Conservation (phyloP, 2,113 vertebrate species). For the Cololabis saira region DNA sequence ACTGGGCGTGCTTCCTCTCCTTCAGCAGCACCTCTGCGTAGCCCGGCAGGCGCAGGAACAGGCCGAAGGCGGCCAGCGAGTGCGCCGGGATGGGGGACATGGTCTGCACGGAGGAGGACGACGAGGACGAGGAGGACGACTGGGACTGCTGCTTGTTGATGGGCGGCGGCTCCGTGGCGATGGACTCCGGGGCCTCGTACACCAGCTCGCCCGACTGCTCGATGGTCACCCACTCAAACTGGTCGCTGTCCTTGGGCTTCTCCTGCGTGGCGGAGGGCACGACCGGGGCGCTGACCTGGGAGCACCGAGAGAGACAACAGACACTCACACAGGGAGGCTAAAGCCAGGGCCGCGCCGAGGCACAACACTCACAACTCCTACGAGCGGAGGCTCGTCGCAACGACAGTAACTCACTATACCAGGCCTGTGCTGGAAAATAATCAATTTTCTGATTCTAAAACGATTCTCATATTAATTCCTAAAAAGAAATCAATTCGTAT, state of each 20-base stretch:
- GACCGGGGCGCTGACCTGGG: conserved; percentile 94
- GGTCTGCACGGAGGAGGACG: conserved; percentile 89
- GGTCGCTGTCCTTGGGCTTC: conserved; percentile 97
- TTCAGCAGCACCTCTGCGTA: conserved; percentile 98
- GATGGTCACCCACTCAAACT: conserved; percentile 99
- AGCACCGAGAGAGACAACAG: background rate
- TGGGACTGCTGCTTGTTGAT: conserved; percentile 85
- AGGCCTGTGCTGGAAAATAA: no score
- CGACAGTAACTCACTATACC: no score
- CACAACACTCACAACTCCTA: no score
- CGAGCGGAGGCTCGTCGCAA: no score
- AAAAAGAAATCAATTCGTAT: no score
- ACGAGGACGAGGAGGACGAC: conserved; percentile 52
- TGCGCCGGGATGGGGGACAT: conserved; percentile 98
- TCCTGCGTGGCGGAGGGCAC: conserved; percentile 93
- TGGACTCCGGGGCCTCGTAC: conserved; percentile 96
- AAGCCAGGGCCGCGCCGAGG: no score
- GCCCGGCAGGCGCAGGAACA: conserved; percentile 96
- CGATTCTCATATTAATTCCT: no score
- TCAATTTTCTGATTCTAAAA: no score
- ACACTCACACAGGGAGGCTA: no score
- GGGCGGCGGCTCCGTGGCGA: conserved; percentile 92
- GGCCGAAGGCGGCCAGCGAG: conserved; percentile 96
- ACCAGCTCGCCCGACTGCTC: conserved; percentile 97
- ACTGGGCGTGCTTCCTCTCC: conserved; percentile 98